phyloP scores from a whole-genome alignment of 1,140 invertebrate genomes.

The Chlorops oryzae region DNA sequence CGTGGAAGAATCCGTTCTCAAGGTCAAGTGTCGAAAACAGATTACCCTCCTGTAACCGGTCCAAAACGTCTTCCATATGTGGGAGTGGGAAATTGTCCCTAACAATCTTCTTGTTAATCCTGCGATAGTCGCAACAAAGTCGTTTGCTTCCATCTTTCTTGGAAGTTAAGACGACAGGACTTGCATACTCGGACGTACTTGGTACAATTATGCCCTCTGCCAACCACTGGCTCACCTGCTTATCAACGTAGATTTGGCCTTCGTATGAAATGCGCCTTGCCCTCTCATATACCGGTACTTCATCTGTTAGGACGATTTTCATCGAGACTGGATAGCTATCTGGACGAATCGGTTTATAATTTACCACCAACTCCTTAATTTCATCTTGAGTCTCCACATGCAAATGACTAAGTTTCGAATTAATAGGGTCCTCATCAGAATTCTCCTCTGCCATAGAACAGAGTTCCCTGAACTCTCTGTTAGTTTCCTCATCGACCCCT shows the following conservation, averaged over 20 bases:
- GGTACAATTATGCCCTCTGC: slow-evolving; percentile 24
- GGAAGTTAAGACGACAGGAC: slow-evolving; percentile 34
- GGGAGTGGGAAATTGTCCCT: slow-evolving; percentile 33
- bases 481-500: too few species aligned
- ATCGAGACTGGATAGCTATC: slow-evolving; percentile 10
- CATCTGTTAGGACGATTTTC: slow-evolving; percentile 21
- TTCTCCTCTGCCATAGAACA: too few species aligned
- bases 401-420: too few species aligned
- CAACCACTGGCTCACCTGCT: slow-evolving; percentile 26
- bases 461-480: too few species aligned
- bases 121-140: slow-evolving; percentile 47
- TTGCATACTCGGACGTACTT: slow-evolving; percentile 29
- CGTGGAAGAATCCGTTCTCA: slow-evolving; percentile 45
- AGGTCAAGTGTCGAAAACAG: slow-evolving; percentile 50
- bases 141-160: slow-evolving; percentile 35
- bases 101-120: slow-evolving; percentile 40
- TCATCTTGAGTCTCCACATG: too few species aligned
- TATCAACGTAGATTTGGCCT: slow-evolving; percentile 19
- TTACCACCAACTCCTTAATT: too few species aligned
- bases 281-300: slow-evolving; percentile 28
- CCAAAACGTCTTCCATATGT: slow-evolving; percentile 2
- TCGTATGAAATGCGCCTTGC: slow-evolving; percentile 22
- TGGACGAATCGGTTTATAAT: too few species aligned
- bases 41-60: slow-evolving; percentile 18
- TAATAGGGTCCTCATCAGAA: too few species aligned